These are phyloP conservation scores for Whitmania pigra DNA, from an alignment of 1,140 invertebrate genomes.

Conservation along the genomic window DNA sequence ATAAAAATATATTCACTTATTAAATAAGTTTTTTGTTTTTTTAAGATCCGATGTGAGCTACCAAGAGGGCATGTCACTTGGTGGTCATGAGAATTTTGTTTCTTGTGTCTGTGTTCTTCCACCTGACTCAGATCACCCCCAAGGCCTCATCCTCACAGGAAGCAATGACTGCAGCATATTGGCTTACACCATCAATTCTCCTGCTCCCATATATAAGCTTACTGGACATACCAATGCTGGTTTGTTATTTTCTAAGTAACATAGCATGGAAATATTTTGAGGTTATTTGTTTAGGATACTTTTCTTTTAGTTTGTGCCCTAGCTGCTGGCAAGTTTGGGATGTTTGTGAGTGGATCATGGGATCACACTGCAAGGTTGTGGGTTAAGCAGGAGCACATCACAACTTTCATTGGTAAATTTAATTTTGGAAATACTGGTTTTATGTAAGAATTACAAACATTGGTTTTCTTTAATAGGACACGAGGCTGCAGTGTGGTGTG, in stretches of 20 bases:
- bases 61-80: conserved; percentile 53
- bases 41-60: conserved; percentile 43
- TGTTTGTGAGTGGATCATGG: conserved; percentile 73
- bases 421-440: background rate
- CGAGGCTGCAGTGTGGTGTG: conserved; percentile 72
- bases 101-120: conserved; percentile 61
- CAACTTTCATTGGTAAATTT: conserved; percentile 48
- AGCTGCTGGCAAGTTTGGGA: conserved; percentile 47
- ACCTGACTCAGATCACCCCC: conserved; percentile 53
- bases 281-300: conserved; percentile 20
- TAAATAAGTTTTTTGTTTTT: background rate
- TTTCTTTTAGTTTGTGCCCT: conserved; percentile 53
- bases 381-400: conserved; percentile 47
- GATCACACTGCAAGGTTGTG: conserved; percentile 72
- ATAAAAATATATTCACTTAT: too few relatives aligned
- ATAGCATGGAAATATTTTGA: background rate
- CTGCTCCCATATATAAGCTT: conserved; percentile 49
- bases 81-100: conserved; percentile 73
- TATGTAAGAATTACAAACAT: background rate
- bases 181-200: conserved; percentile 53
- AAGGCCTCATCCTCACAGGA: conserved; percentile 70
- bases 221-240: conserved; percentile 66
- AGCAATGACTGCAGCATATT: conserved; percentile 74
- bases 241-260: conserved; percentile 28
- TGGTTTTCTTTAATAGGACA: conserved; percentile 49